A percentile compares a stretch with the other conserved stretches of the same genome.
These are phyloP conservation scores for Bungarus multicinctus DNA, from an alignment of 2,113 vertebrate genomes.

Conservation along the genomic window DNA sequence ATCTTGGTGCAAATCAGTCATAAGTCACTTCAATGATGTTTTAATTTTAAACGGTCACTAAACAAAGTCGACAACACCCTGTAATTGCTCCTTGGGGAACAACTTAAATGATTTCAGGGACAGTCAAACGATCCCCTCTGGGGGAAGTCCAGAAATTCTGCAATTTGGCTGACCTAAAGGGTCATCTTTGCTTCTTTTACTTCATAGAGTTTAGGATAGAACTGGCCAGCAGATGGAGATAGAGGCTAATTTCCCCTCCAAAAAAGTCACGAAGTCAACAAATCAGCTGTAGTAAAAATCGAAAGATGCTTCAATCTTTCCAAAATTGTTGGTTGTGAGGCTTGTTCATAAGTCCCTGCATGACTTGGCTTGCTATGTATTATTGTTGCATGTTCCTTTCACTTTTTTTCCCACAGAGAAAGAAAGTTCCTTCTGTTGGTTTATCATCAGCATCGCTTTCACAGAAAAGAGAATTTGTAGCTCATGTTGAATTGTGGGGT, in stretches of 20 bases:
- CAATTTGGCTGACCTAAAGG: not conserved
- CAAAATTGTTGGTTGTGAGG: not conserved
- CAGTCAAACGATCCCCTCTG: not conserved
- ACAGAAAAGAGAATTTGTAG: not conserved
- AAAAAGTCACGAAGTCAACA: not conserved
- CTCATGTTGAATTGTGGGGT: not conserved
- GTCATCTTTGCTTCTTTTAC: not conserved
- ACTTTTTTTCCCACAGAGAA: not conserved
- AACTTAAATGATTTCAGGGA: not conserved
- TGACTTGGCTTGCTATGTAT: not conserved
- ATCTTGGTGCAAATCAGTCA: not conserved
- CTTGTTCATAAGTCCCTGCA: not conserved
- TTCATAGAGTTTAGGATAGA: not conserved
- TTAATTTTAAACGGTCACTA: not conserved
- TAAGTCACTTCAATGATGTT: not conserved
- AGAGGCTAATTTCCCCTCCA: not conserved
- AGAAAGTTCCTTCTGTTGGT: not conserved
- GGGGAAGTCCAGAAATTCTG: not conserved
- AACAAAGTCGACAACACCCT: not conserved
- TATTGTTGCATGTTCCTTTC: not conserved
- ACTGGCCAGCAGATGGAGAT: not conserved
- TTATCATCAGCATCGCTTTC: not conserved
- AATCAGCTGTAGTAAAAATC: not conserved
- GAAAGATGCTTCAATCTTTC: not conserved
- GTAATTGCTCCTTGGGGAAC: not conserved